Conservation (phyloP, 2,888 invertebrate genomes). For the Alloscopus bannaensis region DNA sequence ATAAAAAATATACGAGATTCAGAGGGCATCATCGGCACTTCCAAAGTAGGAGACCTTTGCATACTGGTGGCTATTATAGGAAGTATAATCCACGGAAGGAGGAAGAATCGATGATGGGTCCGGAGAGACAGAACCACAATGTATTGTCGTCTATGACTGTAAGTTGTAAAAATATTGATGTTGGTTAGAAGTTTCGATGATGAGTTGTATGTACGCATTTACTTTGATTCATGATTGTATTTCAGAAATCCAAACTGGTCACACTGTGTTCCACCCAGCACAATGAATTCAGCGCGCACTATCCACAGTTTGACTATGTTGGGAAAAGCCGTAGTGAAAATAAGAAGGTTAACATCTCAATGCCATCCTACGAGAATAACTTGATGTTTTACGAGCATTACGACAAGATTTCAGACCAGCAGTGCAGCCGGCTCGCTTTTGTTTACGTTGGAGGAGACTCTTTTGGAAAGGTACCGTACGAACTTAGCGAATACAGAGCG, state of each 20-base stretch:
- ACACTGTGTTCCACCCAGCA: slow-evolving; percentile 10
- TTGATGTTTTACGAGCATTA: slow-evolving; percentile 25
- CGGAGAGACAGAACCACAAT: too few relatives aligned
- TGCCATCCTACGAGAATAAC: slow-evolving; percentile 20
- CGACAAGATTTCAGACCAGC: background rate
- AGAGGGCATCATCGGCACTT: too few relatives aligned
- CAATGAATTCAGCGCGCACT: background rate
- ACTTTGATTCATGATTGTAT: too few relatives aligned
- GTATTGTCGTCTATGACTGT: too few relatives aligned
- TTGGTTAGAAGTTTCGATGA: too few relatives aligned
- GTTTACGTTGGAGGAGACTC: slow-evolving; percentile 10
- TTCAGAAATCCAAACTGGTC: slow-evolving; percentile 32
- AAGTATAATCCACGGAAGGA: too few relatives aligned
- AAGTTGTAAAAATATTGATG: too few relatives aligned
- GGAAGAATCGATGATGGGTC: too few relatives aligned
- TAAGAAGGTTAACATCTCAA: background rate
- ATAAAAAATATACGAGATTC: too few relatives aligned
- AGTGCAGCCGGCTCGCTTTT: background rate
- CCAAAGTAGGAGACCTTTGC: too few relatives aligned
- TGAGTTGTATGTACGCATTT: too few relatives aligned
- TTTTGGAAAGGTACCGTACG: background rate
- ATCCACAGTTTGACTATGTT: background rate
- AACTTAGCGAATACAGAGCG: slow-evolving; percentile 5
- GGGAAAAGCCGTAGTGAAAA: background rate
- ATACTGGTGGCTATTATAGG: too few relatives aligned